Percentiles rank a stretch among this genome's conserved stretches.
Evolutionary conservation across 2,113 vertebrate species (phyloP).

Genomic region (Gasterosteus aculeatus): DNA sequence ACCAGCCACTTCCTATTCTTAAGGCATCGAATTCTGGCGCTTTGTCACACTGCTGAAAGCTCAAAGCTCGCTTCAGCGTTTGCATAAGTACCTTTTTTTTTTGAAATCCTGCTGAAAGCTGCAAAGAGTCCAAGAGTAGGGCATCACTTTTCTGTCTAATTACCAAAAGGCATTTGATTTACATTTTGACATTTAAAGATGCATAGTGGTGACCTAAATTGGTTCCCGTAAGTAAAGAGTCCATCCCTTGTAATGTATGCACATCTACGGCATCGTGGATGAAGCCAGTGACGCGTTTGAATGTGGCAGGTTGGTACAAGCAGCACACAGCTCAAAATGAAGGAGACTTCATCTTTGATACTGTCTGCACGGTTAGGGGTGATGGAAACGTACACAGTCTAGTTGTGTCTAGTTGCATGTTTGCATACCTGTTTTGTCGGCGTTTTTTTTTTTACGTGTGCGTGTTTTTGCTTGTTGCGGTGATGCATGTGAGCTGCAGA

Average conservation of each 20-base stretch:
- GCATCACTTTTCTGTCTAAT: background rate
- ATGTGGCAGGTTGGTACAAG: background rate
- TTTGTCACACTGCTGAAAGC: too few species aligned
- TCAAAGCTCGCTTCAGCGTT: background rate
- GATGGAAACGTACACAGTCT: background rate
- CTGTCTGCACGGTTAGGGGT: background rate
- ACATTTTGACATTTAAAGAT: background rate
- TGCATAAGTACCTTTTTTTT: background rate
- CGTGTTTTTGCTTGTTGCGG: slow-evolving; percentile 9
- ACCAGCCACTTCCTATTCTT: background rate
- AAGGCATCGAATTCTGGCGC: background rate
- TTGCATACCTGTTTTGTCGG: background rate
- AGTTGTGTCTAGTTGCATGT: background rate
- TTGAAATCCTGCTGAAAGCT: background rate
- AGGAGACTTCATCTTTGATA: background rate
- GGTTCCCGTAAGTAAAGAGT: background rate
- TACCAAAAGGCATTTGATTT: background rate
- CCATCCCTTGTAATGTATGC: background rate
- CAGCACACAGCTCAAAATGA: background rate
- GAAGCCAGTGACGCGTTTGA: background rate
- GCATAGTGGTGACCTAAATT: background rate
- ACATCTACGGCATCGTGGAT: background rate
- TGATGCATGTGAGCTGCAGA: slow-evolving; percentile 25
- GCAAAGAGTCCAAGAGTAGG: background rate
- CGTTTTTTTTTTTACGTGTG: background rate